Base-by-base conservation (phyloP, 23 tunicate species). In the Corella eumyota region DNA sequence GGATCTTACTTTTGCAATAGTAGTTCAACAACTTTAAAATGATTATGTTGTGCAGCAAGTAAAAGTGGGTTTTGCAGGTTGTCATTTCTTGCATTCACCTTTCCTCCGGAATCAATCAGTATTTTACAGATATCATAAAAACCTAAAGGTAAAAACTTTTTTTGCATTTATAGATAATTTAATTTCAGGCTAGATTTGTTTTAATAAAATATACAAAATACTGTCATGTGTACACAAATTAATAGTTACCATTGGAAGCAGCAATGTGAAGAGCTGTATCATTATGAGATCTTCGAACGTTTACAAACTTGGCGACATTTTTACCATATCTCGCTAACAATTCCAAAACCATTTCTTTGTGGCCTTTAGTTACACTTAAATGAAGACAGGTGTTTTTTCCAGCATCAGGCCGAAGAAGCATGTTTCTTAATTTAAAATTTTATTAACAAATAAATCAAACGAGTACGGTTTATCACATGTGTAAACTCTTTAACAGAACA, bases 261-360 rank as follows among this genome's bases (percentile, higher is more conserved):
- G 95, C 95, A 25, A 86, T 77, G 48, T 86, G 95, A 19, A 86
- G 56, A 0, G 85, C 61, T 17, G 95, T 86, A 3, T 76, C 85
- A 47, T 77, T 61, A 47, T 77, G 80, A 20, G 85, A 56, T 65
- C 69, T 32, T 35, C 78, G 54, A 61, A 58, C 15, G 30, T 74
- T 69, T 4, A 75, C 79, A 54, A 86, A 66, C 19, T 58, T 37
- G 24, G 40, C 50, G 24, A 70, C 61, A 19, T 72, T 67, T 22
- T 23, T 45, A 6, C 65, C 25, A 60, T 49, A 13, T 74, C 73
- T 70, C 28, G 34, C 58, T 0, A 84, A 51, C 6, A 84, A 57
- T 28, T 70, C 62, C 52, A 53, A 24, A 4, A 75, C 72, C 58
- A 84, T 55, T 3, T 75, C 69, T 6, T 27, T 38, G 69, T 82